Percentiles rank a stretch among this genome's conserved stretches.
These are phyloP conservation scores for Mastacembelus armatus DNA, from an alignment of 2,797 vertebrate species.

Conservation along the genomic window DNA sequence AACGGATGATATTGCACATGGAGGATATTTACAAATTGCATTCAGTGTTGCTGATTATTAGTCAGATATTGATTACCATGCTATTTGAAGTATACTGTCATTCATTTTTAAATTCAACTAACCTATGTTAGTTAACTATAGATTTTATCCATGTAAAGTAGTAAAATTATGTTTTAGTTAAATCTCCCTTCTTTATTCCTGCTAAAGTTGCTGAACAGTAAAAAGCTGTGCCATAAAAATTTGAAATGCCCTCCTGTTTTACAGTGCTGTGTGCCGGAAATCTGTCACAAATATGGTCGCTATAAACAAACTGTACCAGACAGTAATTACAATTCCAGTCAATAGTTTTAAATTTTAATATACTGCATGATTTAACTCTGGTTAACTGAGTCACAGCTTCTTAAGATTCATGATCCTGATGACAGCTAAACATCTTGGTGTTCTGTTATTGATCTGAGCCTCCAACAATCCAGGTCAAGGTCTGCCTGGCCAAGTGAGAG, in stretches of 20 bases:
- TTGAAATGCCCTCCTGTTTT: background rate
- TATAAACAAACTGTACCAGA: background rate
- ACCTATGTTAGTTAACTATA: background rate
- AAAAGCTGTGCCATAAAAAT: background rate
- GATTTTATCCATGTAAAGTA: background rate
- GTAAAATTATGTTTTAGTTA: background rate
- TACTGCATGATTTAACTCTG: background rate
- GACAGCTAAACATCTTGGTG: conserved; percentile 21
- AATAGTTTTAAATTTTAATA: background rate
- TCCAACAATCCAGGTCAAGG: conserved; percentile 43
- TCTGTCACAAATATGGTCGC: background rate
- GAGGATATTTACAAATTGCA: background rate
- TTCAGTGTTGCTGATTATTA: background rate
- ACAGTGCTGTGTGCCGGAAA: background rate
- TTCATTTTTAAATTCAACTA: background rate
- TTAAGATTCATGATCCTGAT: conserved; percentile 26
- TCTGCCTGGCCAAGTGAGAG: conserved; percentile 29
- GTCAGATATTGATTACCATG: background rate
- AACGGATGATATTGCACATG: background rate
- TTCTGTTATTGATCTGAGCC: conserved; percentile 60
- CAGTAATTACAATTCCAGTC: background rate
- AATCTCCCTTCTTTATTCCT: background rate
- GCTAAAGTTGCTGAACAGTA: background rate
- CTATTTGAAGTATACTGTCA: background rate
- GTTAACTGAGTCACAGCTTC: background rate